These are phyloP conservation scores for Arothron firmamentum DNA, from an alignment of 2,113 vertebrate genomes.

Conservation along the genomic window DNA sequence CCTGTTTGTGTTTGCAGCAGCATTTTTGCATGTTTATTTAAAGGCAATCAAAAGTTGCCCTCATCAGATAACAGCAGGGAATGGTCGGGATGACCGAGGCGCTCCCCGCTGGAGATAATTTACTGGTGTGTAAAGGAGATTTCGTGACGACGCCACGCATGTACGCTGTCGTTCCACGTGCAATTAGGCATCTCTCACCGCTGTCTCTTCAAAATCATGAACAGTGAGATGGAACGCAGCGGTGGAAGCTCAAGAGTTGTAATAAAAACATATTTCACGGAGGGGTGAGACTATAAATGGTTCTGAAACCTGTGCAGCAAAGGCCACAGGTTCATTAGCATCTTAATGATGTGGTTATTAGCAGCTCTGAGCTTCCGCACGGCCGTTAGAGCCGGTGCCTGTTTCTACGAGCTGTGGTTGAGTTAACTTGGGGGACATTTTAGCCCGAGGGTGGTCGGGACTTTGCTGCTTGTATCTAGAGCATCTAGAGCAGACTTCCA, in stretches of 20 bases:
- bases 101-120: constrained; percentile 4
- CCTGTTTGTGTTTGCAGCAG: neutral
- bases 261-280: neutral
- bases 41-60: constrained; percentile 11
- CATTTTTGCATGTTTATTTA: neutral
- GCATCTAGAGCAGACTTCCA: no score
- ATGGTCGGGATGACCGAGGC: constrained; percentile 12
- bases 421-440: neutral
- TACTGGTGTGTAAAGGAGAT: constrained; percentile 11
- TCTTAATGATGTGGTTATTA: no score
- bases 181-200: constrained; percentile 24
- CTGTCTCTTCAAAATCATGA: neutral
- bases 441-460: neutral
- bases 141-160: neutral
- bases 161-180: constrained; percentile 16
- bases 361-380: neutral
- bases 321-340: no score
- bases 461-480: no score
- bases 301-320: no score
- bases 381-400: no score
- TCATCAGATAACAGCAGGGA: constrained; percentile 29
- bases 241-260: neutral
- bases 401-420: neutral
- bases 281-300: no score
- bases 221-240: constrained; percentile 6